Evolutionary conservation across 1,140 invertebrate species (phyloP).

Genomic region (Belonocnema kinseyi): DNA sequence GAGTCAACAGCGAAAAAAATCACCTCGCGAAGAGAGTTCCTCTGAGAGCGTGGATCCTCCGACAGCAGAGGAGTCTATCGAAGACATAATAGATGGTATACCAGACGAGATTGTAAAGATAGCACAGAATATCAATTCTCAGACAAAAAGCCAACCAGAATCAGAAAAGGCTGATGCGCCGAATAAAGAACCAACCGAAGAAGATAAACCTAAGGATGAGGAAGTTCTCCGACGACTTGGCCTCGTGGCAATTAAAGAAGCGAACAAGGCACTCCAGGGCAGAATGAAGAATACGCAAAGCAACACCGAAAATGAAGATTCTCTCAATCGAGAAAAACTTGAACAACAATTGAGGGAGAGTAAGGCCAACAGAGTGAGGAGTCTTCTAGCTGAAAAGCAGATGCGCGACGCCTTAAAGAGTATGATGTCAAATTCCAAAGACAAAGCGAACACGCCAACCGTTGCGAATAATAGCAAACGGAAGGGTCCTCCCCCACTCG

Average conservation of each 20-base stretch:
- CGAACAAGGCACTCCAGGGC: constrained; percentile 40
- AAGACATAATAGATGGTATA: constrained; percentile 66
- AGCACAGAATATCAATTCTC: constrained; percentile 49
- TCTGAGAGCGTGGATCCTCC: constrained; percentile 35
- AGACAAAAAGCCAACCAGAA: constrained; percentile 31
- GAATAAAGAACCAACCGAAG: constrained; percentile 35
- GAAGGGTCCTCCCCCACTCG: constrained; percentile 69
- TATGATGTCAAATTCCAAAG: constrained; percentile 65
- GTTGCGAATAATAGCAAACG: constrained; percentile 48
- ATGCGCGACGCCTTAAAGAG: constrained; percentile 69
- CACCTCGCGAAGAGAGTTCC: constrained; percentile 37
- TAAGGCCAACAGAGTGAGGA: constrained; percentile 68
- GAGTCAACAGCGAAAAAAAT: constrained; percentile 47
- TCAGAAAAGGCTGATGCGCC: constrained; percentile 8
- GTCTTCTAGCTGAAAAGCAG: constrained; percentile 70
- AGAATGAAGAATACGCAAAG: constrained; percentile 36
- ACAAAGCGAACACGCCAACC: constrained; percentile 43
- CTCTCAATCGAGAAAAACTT: constrained; percentile 61
- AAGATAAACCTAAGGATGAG: constrained; percentile 59
- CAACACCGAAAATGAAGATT: constrained; percentile 38
- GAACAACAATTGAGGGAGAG: constrained; percentile 68
- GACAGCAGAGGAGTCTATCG: constrained; percentile 57
- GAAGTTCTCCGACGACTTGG: constrained; percentile 66
- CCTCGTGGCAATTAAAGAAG: constrained; percentile 63
- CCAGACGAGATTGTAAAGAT: constrained; percentile 64